phyloP scores from a whole-genome alignment of 2,888 invertebrate species.

The Pandemis corylana region DNA sequence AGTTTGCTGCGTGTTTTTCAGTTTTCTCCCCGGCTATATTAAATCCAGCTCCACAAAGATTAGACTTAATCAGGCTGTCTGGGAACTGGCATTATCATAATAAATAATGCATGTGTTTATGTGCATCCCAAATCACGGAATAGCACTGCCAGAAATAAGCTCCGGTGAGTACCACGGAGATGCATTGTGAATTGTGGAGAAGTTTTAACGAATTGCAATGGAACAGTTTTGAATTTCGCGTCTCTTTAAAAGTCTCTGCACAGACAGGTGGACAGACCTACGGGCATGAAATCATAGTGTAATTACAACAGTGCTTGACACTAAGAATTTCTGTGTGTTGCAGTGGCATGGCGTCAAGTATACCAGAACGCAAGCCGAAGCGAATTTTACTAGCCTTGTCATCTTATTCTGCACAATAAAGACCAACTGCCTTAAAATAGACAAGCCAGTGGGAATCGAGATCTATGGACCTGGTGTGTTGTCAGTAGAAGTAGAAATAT shows the following conservation, averaged over 20 bases:
- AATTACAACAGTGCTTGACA: too few relatives aligned
- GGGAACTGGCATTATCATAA: constrained; percentile 22
- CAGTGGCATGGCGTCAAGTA: too few relatives aligned
- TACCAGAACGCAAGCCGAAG: too few relatives aligned
- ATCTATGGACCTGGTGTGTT: too few relatives aligned
- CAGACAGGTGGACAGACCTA: too few relatives aligned
- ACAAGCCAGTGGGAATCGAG: too few relatives aligned
- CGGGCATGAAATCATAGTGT: too few relatives aligned
- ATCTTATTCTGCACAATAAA: too few relatives aligned
- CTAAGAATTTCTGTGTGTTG: too few relatives aligned
- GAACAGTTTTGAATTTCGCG: neutral
- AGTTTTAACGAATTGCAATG: neutral
- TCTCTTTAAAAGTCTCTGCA: too few relatives aligned
- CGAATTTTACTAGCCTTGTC: too few relatives aligned
- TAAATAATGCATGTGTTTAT: constrained; percentile 33
- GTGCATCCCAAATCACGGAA: constrained; percentile 15
- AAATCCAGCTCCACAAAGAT: constrained; percentile 7
- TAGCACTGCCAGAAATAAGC: neutral
- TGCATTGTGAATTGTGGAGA: neutral
- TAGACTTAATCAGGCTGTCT: constrained; percentile 12
- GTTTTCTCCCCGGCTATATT: neutral
- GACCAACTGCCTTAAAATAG: too few relatives aligned
- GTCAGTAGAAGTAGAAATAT: neutral
- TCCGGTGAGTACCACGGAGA: neutral
- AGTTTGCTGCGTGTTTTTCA: neutral